phyloP scores from a whole-genome alignment of 2,888 invertebrate genomes.

The Stictocephala bisonia region DNA sequence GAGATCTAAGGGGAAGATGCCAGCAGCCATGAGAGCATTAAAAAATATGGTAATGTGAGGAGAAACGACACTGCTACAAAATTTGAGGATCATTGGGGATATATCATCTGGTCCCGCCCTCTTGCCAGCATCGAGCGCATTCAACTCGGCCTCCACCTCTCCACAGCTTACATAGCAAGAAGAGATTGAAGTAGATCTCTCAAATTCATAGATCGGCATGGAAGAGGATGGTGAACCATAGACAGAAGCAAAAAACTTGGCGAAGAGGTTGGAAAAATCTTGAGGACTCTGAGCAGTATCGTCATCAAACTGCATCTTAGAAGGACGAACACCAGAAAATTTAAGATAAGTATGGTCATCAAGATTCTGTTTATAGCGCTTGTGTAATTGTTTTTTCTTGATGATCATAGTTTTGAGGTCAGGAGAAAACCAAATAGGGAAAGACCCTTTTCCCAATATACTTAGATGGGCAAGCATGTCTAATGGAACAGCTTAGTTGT shows the following conservation, averaged over 20 bases:
- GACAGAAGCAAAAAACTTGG: neutral
- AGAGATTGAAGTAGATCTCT: neutral
- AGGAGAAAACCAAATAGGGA: neutral
- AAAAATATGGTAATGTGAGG: conserved; percentile 5
- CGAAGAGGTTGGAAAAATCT: neutral
- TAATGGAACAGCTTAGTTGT: neutral
- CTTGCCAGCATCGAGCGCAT: neutral
- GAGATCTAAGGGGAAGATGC: neutral
- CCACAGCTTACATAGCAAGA: neutral
- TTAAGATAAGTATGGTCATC: neutral
- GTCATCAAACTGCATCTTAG: neutral
- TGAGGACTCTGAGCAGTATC: neutral
- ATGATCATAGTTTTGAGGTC: neutral
- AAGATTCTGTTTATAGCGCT: neutral
- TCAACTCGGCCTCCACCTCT: neutral
- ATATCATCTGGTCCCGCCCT: conserved; percentile 2
- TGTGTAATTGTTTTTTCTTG: neutral
- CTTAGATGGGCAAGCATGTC: neutral
- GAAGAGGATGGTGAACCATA: neutral
- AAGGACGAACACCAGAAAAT: neutral
- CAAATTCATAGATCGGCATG: neutral
- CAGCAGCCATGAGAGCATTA: neutral
- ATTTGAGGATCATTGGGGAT: neutral
- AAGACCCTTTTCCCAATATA: neutral
- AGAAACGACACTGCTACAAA: neutral